Conservation (phyloP, 2,797 vertebrate genomes). For the Anableps anableps region DNA sequence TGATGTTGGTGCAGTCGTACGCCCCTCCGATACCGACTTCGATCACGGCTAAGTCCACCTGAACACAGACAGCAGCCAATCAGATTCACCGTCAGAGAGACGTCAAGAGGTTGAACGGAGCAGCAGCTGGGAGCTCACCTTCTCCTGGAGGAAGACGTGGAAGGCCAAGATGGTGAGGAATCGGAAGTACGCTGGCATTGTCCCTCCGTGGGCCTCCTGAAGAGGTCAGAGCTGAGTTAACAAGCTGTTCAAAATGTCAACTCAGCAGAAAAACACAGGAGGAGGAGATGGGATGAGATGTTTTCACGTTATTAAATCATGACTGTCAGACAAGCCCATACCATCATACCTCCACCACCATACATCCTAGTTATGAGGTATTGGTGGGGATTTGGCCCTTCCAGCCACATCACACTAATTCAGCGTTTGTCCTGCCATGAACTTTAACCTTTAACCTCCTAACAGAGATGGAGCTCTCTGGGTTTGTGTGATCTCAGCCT, state of each 20-base stretch:
- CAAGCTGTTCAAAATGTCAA: background rate
- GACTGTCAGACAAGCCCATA: background rate
- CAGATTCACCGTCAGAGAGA: background rate
- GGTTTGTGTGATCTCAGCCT: too few relatives aligned
- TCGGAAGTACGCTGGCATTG: constrained; percentile 94
- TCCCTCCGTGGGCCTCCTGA: constrained; percentile 76
- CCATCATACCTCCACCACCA: background rate
- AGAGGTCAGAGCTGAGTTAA: background rate
- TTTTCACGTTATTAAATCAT: too few relatives aligned
- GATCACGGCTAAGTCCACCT: constrained; percentile 94
- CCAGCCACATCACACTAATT: too few relatives aligned
- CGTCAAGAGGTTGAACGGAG: background rate
- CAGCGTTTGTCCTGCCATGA: too few relatives aligned
- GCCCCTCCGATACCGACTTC: constrained; percentile 96
- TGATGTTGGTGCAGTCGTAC: constrained; percentile 96
- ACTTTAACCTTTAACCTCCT: too few relatives aligned
- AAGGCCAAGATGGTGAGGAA: constrained; percentile 98
- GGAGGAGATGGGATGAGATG: too few relatives aligned
- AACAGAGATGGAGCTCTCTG: too few relatives aligned
- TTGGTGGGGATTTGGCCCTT: too few relatives aligned
- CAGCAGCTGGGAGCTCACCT: constrained; percentile 83
- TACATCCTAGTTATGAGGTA: too few relatives aligned
- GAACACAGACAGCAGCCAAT: background rate
- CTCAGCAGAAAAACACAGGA: too few relatives aligned
- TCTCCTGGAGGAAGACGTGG: constrained; percentile 94